Conservation (phyloP, 2,113 vertebrate species). For the Dolichallabes microphthalmus region DNA sequence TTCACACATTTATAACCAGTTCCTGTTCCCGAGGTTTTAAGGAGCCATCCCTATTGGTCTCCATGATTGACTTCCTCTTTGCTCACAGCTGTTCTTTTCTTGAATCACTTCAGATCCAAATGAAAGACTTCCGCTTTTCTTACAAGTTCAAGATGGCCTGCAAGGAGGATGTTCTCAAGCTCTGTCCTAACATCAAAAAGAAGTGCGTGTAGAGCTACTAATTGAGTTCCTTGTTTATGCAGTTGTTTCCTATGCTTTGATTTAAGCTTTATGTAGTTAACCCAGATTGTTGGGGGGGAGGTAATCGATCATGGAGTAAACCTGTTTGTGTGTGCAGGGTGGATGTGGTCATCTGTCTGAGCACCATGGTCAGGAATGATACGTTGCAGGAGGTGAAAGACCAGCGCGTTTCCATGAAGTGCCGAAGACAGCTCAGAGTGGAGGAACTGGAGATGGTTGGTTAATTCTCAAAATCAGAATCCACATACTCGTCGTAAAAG, state of each 20-base stretch:
- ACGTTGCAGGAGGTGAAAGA: conserved; percentile 92
- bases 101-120: conserved; percentile 84
- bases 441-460: conserved; percentile 96
- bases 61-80: not conserved
- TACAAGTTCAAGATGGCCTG: conserved; percentile 99
- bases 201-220: conserved; percentile 76
- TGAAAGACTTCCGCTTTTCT: conserved; percentile 97
- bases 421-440: conserved; percentile 91
- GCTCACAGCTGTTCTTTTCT: not conserved
- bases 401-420: conserved; percentile 92
- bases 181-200: conserved; percentile 97
- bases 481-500: too few species aligned
- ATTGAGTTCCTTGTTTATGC: not conserved
- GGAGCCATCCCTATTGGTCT: too few species aligned
- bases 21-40: not conserved
- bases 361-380: conserved; percentile 93
- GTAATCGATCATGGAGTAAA: not conserved
- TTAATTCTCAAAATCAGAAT: not conserved
- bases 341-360: conserved; percentile 95
- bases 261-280: too few species aligned
- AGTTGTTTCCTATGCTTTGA: not conserved
- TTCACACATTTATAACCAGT: not conserved
- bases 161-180: conserved; percentile 94
- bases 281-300: not conserved
- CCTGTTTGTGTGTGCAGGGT: conserved; percentile 73